Evolutionary conservation across 2,888 invertebrate species (phyloP).

Genomic region (Epicampocera succincta): DNA sequence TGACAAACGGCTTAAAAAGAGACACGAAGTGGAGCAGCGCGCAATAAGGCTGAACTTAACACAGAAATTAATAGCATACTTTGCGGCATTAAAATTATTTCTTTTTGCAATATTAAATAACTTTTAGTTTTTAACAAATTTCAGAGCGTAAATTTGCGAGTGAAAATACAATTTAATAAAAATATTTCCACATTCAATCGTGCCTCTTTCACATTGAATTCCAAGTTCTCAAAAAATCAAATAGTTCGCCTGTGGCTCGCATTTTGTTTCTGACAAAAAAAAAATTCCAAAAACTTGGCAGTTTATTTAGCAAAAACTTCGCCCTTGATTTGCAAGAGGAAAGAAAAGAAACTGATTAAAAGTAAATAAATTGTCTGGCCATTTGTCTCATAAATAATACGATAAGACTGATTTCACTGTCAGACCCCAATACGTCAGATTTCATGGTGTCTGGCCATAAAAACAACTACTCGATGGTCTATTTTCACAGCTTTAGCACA

Average conservation of each 20-base stretch:
- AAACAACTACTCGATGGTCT: conserved; percentile 35
- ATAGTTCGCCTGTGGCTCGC: not conserved
- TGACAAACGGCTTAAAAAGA: too few species aligned
- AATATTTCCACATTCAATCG: too few species aligned
- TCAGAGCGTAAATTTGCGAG: too few species aligned
- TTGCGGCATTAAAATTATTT: too few species aligned
- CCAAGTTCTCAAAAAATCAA: not conserved
- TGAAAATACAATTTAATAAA: too few species aligned
- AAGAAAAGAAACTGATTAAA: conserved; percentile 1
- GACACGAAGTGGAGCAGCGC: too few species aligned
- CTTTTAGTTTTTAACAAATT: too few species aligned
- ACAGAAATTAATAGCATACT: too few species aligned
- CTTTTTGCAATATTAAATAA: too few species aligned
- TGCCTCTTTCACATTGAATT: too few species aligned
- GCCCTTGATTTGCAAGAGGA: conserved; percentile 24
- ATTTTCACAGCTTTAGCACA: not conserved
- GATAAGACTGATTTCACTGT: conserved; percentile 23
- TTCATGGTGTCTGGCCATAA: conserved; percentile 36
- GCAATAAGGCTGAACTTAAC: too few species aligned
- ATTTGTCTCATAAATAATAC: conserved; percentile 44
- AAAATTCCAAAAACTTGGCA: not conserved
- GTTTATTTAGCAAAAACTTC: not conserved
- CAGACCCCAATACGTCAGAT: conserved; percentile 45
- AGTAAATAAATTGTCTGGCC: conserved; percentile 20
- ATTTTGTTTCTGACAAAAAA: not conserved